A percentile compares a stretch with the other conserved stretches of the same genome.
phyloP scores from a whole-genome alignment of 2,113 vertebrate species.

The Elephantulus edwardii region DNA sequence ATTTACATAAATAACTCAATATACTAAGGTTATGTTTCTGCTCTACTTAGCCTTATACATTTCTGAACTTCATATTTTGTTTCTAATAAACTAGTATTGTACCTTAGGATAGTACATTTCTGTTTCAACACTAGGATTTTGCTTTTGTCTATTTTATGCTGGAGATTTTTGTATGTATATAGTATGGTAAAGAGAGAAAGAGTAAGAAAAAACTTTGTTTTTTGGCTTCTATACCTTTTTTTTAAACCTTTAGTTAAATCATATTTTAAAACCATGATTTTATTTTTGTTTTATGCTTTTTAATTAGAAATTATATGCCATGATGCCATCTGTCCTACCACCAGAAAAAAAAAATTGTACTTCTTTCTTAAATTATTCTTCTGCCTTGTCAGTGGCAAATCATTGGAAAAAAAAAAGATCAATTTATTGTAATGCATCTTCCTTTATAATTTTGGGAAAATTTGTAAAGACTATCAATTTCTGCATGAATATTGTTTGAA shows the following conservation, averaged over 20 bases:
- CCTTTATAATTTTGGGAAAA: conserved; percentile 24
- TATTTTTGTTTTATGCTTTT: conserved; percentile 15
- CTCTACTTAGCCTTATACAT: not conserved
- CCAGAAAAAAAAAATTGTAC: not conserved
- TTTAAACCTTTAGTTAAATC: not conserved
- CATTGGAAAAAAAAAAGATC: not conserved
- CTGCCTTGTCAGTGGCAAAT: not conserved
- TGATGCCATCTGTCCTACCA: not conserved
- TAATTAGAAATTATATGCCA: conserved; percentile 7
- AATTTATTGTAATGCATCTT: not conserved
- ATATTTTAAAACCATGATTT: not conserved
- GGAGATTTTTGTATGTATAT: not conserved
- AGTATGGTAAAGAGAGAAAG: not conserved
- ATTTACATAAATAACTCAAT: not conserved
- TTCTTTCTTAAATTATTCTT: not conserved
- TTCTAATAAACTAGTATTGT: not conserved
- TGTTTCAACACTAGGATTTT: conserved; percentile 39
- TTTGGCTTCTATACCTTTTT: not conserved
- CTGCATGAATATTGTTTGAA: not conserved
- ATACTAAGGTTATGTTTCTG: not conserved
- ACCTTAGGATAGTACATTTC: not conserved
- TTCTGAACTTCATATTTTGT: conserved; percentile 19
- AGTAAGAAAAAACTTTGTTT: not conserved
- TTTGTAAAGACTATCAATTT: conserved; percentile 42
- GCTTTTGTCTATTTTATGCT: not conserved